phyloP scores from a whole-genome alignment of 2,113 vertebrate genomes.

The Propithecus coquereli region DNA sequence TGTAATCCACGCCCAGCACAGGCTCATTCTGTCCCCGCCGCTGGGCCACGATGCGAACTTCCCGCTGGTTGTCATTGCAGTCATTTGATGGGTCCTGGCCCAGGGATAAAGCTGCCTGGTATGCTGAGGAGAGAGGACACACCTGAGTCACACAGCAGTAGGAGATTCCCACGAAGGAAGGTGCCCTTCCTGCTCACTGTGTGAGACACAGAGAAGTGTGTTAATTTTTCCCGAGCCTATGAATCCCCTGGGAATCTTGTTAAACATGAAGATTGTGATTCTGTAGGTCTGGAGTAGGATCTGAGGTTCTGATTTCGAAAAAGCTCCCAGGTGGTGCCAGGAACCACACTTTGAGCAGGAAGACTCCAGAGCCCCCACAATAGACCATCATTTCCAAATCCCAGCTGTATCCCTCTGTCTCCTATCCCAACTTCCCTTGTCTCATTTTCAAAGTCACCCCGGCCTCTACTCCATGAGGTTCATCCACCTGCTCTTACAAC shows the following conservation, averaged over 20 bases:
- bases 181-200: neutral
- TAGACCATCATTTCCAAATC: neutral
- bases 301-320: neutral
- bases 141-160: neutral
- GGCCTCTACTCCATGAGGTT: neutral
- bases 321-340: neutral
- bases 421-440: neutral
- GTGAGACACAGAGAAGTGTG: neutral
- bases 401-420: neutral
- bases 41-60: constrained; percentile 91
- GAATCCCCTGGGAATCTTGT: neutral
- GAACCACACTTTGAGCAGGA: neutral
- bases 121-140: constrained; percentile 81
- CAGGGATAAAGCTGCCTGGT: constrained; percentile 89
- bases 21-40: constrained; percentile 88
- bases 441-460: neutral
- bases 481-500: neutral
- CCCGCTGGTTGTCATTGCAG: constrained; percentile 92
- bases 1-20: constrained; percentile 90
- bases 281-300: neutral
- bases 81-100: constrained; percentile 92
- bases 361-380: neutral
- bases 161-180: neutral
- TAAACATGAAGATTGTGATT: neutral
- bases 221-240: neutral